Percentiles rank a stretch among this genome's conserved stretches.
Evolutionary conservation across 2,797 vertebrate species (phyloP).

Genomic region (Peromyscus aztecus): DNA sequence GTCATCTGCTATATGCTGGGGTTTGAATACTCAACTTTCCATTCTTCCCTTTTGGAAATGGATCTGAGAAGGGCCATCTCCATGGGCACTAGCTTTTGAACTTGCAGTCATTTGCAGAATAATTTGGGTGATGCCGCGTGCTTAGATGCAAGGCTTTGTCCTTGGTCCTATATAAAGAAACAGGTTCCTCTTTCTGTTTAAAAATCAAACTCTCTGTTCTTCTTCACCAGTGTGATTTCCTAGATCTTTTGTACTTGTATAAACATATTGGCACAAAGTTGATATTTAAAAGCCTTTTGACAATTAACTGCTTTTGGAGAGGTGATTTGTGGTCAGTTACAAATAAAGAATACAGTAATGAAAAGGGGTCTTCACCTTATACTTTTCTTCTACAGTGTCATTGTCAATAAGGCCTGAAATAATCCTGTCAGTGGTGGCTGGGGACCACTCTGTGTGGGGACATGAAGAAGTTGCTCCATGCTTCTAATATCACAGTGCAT

Average conservation of each 20-base stretch:
- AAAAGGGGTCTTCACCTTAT: neutral
- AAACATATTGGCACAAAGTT: neutral
- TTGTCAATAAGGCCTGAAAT: neutral
- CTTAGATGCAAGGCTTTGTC: neutral
- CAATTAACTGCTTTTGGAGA: slow-evolving; percentile 86
- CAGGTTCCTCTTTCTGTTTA: neutral
- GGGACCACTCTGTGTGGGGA: neutral
- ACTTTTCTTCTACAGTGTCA: neutral
- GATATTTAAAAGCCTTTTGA: slow-evolving; percentile 78
- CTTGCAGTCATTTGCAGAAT: neutral
- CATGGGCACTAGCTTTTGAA: neutral
- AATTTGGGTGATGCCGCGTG: neutral
- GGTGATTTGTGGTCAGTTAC: neutral
- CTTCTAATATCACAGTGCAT: neutral
- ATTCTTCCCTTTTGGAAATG: neutral
- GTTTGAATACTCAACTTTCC: neutral
- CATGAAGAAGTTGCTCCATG: neutral
- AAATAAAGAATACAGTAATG: neutral
- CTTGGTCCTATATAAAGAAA: neutral
- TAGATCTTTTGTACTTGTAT: neutral
- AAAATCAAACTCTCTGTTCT: neutral
- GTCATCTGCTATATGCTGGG: neutral
- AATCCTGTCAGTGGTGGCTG: neutral
- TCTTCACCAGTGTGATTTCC: slow-evolving; percentile 8
- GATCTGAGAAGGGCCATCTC: neutral